Conservation (phyloP, 2,888 invertebrate species). For the Torymus texanus region DNA sequence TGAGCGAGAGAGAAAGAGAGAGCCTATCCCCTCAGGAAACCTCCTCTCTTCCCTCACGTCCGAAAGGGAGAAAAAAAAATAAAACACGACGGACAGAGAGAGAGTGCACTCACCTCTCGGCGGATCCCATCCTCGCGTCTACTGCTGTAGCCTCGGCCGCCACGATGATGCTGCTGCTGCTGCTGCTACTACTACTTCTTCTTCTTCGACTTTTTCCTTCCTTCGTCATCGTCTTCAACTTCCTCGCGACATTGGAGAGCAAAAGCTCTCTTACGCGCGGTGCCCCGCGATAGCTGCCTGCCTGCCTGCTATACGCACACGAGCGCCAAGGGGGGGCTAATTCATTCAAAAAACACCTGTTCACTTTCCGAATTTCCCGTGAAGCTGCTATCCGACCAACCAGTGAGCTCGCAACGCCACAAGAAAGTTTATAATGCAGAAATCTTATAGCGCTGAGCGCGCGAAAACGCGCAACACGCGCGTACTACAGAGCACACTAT, state of each 20-base stretch:
- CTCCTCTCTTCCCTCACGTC: not conserved
- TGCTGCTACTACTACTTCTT: no score
- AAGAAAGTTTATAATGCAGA: no score
- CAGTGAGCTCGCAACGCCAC: slow-evolving; percentile 13
- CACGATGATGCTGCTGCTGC: no score
- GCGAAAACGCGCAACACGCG: slow-evolving; percentile 9
- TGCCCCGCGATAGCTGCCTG: not conserved
- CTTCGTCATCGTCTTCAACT: no score
- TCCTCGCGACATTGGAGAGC: no score
- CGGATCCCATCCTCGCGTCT: slow-evolving; percentile 6
- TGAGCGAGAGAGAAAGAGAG: slow-evolving; percentile 27
- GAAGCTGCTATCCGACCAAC: slow-evolving; percentile 76
- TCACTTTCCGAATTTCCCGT: slow-evolving; percentile 82
- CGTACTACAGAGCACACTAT: not conserved
- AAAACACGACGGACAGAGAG: not conserved
- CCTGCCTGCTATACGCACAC: not conserved
- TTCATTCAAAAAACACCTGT: slow-evolving; percentile 88
- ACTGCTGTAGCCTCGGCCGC: no score
- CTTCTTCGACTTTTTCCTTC: no score
- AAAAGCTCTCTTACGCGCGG: not conserved
- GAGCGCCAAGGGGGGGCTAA: slow-evolving; percentile 36
- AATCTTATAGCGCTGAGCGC: not conserved
- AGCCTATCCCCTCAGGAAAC: slow-evolving; percentile 2
- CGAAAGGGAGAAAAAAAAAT: not conserved
- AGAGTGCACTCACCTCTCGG: slow-evolving; percentile 24